Percentiles rank a stretch among this genome's conserved stretches.
Evolutionary conservation across 2,113 vertebrate species (phyloP).

Genomic region (Danionella cerebrum): DNA sequence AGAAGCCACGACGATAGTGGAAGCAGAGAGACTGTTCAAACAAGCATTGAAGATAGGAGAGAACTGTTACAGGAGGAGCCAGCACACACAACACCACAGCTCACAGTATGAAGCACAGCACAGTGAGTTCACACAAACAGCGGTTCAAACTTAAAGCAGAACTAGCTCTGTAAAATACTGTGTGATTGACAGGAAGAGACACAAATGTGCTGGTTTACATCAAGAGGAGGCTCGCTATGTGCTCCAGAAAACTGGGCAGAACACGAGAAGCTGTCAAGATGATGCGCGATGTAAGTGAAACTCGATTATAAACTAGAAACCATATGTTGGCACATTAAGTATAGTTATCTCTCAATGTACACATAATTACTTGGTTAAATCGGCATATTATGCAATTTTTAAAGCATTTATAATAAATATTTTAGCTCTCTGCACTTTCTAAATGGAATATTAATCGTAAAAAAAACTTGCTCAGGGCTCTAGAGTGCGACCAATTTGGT

Average conservation of each 20-base stretch:
- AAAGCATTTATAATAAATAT: no score
- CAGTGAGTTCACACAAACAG: conserved; percentile 68
- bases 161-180: neutral
- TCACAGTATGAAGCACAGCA: conserved; percentile 96
- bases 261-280: conserved; percentile 97
- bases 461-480: no score
- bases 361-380: no score
- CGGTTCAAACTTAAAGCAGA: neutral
- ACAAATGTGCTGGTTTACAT: conserved; percentile 97
- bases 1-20: conserved; percentile 94
- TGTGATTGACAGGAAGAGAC: conserved; percentile 77
- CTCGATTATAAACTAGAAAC: neutral
- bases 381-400: no score
- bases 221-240: conserved; percentile 96
- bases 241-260: conserved; percentile 91
- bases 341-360: no score
- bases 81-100: conserved; percentile 90
- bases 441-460: no score
- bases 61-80: conserved; percentile 88
- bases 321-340: no score
- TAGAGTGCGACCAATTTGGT: no score
- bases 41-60: conserved; percentile 93
- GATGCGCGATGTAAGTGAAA: conserved; percentile 94
- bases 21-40: conserved; percentile 93
- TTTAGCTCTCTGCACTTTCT: no score